These are phyloP conservation scores for Drosophila santomea DNA, from an alignment of 1,140 invertebrate genomes.

Conservation along the genomic window DNA sequence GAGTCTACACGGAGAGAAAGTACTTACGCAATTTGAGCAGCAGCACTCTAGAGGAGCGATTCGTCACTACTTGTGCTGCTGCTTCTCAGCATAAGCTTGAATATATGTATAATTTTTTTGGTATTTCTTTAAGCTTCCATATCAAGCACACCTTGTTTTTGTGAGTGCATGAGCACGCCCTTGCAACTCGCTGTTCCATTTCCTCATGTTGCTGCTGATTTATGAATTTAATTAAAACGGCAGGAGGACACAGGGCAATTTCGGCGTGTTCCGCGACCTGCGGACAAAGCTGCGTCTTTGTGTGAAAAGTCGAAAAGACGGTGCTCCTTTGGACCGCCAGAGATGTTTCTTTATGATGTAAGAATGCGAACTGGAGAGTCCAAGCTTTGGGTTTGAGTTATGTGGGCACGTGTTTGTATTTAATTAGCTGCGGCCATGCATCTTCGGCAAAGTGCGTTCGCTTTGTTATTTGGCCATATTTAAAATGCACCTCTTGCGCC, in stretches of 20 bases:
- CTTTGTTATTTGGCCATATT: constrained; percentile 72
- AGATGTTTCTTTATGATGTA: constrained; percentile 67
- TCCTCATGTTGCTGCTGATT: constrained; percentile 53
- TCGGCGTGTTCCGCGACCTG: constrained; percentile 22
- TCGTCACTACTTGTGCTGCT: too few species aligned
- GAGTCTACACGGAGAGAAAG: not conserved
- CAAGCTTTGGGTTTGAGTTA: constrained; percentile 62
- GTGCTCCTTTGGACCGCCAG: not conserved
- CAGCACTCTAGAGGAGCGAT: too few species aligned
- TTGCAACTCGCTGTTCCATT: constrained; percentile 29
- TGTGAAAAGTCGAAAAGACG: constrained; percentile 22
- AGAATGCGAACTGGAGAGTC: constrained; percentile 5
- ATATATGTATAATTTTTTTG: too few species aligned
- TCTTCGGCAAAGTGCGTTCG: constrained; percentile 52
- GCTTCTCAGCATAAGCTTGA: too few species aligned
- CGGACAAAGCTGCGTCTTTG: constrained; percentile 55
- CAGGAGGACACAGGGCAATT: constrained; percentile 58
- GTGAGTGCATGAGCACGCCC: constrained; percentile 25
- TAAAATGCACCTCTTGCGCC: constrained; percentile 76
- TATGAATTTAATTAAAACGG: constrained; percentile 80
- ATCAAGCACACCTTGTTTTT: constrained; percentile 1
- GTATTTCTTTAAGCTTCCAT: not conserved
- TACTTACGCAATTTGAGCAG: too few species aligned
- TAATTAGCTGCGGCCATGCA: constrained; percentile 70
- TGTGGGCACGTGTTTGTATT: constrained; percentile 77